Evolutionary conservation across 2,888 invertebrate genomes (phyloP).

Genomic region (Orthonevra nobilis): DNA sequence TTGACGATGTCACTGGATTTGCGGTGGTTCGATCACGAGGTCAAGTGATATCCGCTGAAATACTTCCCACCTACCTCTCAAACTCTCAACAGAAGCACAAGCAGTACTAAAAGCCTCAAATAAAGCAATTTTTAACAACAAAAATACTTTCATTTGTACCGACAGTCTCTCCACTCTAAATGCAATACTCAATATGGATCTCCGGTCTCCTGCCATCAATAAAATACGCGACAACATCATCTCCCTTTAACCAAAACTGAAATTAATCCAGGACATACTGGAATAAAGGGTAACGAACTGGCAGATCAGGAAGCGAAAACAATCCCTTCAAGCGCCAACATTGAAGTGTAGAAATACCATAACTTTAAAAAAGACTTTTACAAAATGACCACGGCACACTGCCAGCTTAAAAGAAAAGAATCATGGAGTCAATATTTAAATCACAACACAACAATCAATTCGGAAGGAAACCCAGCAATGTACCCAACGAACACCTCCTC

Average conservation of each 20-base stretch:
- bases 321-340: neutral
- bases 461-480: neutral
- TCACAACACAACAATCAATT: conserved; percentile 1
- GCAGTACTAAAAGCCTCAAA: conserved; percentile 22
- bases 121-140: neutral
- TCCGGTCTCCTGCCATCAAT: neutral
- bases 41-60: no score
- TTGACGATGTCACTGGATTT: no score
- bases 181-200: neutral
- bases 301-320: neutral
- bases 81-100: no score
- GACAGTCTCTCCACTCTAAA: conserved; percentile 12
- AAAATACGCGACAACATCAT: conserved; percentile 3
- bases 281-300: conserved; percentile 10
- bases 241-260: neutral
- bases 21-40: no score
- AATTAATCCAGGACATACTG: conserved; percentile 23
- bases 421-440: neutral
- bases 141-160: conserved; percentile 22
- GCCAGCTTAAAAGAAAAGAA: neutral
- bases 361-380: neutral
- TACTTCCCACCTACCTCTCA: no score
- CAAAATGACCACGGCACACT: neutral
- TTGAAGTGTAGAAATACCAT: neutral
- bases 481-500: neutral